A percentile compares a stretch with the other conserved stretches of the same genome.
Conservation (phyloP, 2,113 vertebrate species). For the Castor canadensis region DNA sequence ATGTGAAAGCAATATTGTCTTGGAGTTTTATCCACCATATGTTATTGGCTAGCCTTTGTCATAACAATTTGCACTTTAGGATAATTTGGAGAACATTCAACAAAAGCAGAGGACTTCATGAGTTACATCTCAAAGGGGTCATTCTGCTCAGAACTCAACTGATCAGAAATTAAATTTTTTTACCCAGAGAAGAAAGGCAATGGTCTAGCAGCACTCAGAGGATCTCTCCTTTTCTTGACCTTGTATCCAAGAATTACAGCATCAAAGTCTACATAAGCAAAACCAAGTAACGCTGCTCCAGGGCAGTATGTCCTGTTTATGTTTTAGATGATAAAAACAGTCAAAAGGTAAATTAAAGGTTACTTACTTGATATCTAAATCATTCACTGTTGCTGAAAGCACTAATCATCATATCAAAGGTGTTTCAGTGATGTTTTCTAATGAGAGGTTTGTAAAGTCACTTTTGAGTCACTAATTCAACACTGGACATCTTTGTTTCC, state of each 20-base stretch:
- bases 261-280: neutral
- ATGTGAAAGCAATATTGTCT: neutral
- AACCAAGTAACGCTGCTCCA: neutral
- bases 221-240: constrained; percentile 22
- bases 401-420: neutral
- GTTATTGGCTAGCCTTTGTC: neutral
- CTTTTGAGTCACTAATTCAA: neutral
- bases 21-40: neutral
- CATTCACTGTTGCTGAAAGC: neutral
- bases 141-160: neutral
- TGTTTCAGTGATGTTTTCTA: neutral
- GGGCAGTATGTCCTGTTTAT: constrained; percentile 25
- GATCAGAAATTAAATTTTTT: constrained; percentile 50
- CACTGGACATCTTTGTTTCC: neutral
- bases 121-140: neutral
- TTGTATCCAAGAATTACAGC: constrained; percentile 14
- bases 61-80: neutral
- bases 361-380: neutral
- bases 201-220: constrained; percentile 3
- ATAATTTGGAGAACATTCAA: constrained; percentile 1
- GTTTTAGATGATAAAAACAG: constrained; percentile 36
- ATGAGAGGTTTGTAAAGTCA: neutral
- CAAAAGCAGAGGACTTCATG: neutral
- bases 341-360: constrained; percentile 11
- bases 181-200: neutral